Evolutionary conservation across 2,797 vertebrate species (phyloP).

Genomic region (Hippopotamyrus pictus): DNA sequence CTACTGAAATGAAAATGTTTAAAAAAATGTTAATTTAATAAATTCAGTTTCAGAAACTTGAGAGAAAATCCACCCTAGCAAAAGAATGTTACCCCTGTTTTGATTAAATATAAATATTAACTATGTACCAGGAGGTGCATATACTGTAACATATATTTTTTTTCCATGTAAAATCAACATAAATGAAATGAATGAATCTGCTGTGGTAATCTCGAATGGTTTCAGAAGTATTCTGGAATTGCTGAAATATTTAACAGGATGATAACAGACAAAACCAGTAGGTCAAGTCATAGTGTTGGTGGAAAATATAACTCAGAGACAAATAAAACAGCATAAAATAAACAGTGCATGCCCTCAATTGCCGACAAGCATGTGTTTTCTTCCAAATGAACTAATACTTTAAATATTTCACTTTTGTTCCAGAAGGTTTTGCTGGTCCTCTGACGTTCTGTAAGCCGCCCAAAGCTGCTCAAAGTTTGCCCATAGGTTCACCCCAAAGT

Average conservation of each 20-base stretch:
- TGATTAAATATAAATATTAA: not conserved
- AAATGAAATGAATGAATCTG: not conserved
- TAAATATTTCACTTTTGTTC: not conserved
- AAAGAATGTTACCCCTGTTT: not conserved
- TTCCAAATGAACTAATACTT: not conserved
- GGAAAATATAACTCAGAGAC: not conserved
- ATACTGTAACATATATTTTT: not conserved
- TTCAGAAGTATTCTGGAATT: not conserved
- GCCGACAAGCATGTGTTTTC: not conserved
- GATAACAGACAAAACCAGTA: not conserved
- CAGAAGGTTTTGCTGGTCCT: not conserved
- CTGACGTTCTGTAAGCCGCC: not conserved
- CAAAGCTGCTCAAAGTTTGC: not conserved
- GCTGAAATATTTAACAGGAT: not conserved
- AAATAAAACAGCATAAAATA: not conserved
- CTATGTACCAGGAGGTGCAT: not conserved
- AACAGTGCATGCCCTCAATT: not conserved
- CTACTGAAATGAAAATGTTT: not conserved
- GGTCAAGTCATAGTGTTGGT: not conserved
- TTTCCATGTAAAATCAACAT: not conserved
- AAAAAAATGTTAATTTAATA: not conserved
- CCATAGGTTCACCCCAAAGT: too few species aligned
- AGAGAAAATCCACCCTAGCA: not conserved
- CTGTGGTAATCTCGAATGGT: not conserved
- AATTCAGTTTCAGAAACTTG: not conserved